Evolutionary conservation across 2,888 invertebrate genomes (phyloP).

Genomic region (Latrodectus hesperus): DNA sequence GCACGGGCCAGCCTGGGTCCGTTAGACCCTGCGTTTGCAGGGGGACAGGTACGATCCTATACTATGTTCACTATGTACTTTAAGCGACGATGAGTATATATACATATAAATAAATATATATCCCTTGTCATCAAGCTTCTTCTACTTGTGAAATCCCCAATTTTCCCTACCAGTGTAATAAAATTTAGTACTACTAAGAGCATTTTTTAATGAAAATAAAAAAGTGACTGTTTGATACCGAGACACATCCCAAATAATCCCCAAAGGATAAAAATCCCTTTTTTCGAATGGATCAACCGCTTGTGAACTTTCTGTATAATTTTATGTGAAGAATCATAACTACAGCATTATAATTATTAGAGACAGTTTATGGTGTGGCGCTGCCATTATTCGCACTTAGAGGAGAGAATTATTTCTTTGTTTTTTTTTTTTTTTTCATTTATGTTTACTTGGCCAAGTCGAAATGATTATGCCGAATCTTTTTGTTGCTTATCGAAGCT

Average conservation of each 20-base stretch:
- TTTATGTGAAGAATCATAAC: slow-evolving; percentile 27
- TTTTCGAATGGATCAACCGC: slow-evolving; percentile 20
- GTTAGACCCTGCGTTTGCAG: slow-evolving; percentile 18
- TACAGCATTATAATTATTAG: slow-evolving; percentile 2
- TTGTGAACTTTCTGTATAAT: slow-evolving; percentile 29
- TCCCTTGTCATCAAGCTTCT: slow-evolving; percentile 60
- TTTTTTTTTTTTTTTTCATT: not conserved
- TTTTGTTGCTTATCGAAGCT: slow-evolving; percentile 8
- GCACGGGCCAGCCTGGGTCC: slow-evolving; percentile 65
- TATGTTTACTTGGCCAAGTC: not conserved
- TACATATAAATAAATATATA: slow-evolving; percentile 67
- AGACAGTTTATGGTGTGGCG: slow-evolving; percentile 19
- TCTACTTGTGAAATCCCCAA: slow-evolving; percentile 28
- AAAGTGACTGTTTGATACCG: slow-evolving; percentile 67
- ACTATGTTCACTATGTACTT: slow-evolving; percentile 69
- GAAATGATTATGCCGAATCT: not conserved
- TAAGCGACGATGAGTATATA: slow-evolving; percentile 61
- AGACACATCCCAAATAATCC: slow-evolving; percentile 41
- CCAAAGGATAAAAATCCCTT: slow-evolving; percentile 23
- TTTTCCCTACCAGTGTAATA: slow-evolving; percentile 31
- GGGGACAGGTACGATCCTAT: slow-evolving; percentile 68
- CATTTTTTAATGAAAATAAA: slow-evolving; percentile 64
- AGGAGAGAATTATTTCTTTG: slow-evolving; percentile 4
- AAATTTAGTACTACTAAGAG: slow-evolving; percentile 64
- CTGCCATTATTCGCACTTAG: slow-evolving; percentile 56